Evolutionary conservation across 2,888 invertebrate species (phyloP).

Genomic region (Phaonia tiefii): DNA sequence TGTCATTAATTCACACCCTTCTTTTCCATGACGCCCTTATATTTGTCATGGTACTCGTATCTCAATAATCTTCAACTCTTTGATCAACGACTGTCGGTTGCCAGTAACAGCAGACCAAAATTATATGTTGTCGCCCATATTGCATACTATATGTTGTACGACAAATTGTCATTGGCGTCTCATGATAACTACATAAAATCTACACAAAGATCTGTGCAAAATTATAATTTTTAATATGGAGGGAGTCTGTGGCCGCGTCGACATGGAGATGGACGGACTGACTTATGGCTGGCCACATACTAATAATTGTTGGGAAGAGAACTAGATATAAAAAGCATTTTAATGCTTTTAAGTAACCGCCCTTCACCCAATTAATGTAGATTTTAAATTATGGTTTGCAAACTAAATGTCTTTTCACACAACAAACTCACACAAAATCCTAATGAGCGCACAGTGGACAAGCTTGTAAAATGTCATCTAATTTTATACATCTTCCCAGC

Average conservation of each 20-base stretch:
- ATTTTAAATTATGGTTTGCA: constrained; percentile 45
- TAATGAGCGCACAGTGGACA: constrained; percentile 7
- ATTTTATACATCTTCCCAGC: too few species aligned
- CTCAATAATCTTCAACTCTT: too few species aligned
- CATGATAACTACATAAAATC: constrained; percentile 1
- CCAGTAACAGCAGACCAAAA: neutral
- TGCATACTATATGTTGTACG: constrained; percentile 19
- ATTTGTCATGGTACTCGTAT: neutral
- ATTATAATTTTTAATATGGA: constrained; percentile 1
- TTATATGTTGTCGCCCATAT: neutral
- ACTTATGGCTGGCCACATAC: neutral
- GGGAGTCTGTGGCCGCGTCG: neutral
- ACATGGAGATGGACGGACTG: neutral
- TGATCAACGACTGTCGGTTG: neutral
- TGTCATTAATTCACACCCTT: neutral
- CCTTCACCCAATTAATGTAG: constrained; percentile 50
- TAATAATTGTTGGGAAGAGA: neutral
- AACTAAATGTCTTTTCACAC: constrained; percentile 18
- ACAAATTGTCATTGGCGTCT: constrained; percentile 38
- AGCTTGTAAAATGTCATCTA: too few species aligned
- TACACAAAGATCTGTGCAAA: constrained; percentile 11
- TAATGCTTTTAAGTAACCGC: constrained; percentile 30
- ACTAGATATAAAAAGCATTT: neutral
- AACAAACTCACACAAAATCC: neutral
- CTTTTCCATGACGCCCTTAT: neutral